Base-by-base conservation (phyloP, 2,888 invertebrate species). In the Ormia ochracea region DNA sequence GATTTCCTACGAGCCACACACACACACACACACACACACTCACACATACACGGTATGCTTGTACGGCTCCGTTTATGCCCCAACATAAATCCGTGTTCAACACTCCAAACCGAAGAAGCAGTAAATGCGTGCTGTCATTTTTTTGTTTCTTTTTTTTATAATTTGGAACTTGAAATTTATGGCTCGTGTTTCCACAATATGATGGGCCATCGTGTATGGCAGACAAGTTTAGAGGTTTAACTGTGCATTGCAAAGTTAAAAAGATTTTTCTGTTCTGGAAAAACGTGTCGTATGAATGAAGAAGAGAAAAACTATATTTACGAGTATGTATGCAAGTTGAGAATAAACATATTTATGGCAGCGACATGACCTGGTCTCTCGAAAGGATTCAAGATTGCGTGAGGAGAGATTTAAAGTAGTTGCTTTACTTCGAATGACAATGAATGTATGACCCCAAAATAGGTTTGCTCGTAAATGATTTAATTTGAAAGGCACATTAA, bases 341-440 rank as follows among this genome's bases (percentile, higher is more conserved):
- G n/a, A n/a, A n/a, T n/a, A 23, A 68, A 61, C 45, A 76, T 54
- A 86, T 86, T 87, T 86, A 87, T 86, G 87, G 85, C 85, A 86
- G 86, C 87, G 86, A 86, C 87, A 86, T 87, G 86, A 87, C 87
- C 87, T 87, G 86, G 82, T 78, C 58, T 36, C 23, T 26, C 52
- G 45, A 74, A 52, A 19, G 52, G 43, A 59, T 65, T 56, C 33
- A 17, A 48, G 28, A 43, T 48, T 65, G 36, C 43, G 31, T 36
- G 14, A 14, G n/a, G 26, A 36, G 17, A 31, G 10, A 81, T 75
- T 82, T 82, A 65, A 83, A 83, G 79, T 82, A 80, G 52, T 59
- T 38, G 36, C 17, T 36, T 58, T 23, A 19, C 19, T 19, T 36
- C 10, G 1, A 33, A 36, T 36, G 45, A 26, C 12, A 56, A 38